Conservation (phyloP, 2,888 invertebrate genomes). For the Erannis defoliaria region DNA sequence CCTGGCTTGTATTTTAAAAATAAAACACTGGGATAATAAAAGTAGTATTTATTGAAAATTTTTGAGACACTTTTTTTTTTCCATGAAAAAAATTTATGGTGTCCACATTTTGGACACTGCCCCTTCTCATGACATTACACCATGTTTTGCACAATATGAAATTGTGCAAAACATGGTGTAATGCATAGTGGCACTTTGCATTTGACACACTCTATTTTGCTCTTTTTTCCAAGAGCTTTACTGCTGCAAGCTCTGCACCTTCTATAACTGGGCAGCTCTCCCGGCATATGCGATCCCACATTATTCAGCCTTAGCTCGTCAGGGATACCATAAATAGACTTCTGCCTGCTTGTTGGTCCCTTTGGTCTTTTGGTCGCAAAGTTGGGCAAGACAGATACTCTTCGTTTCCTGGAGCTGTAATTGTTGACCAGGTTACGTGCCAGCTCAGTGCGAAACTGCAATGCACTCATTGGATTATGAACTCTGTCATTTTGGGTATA, state of each 20-base stretch:
- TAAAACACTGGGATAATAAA: too few species aligned
- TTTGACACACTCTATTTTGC: conserved; percentile 33
- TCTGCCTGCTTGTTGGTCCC: conserved; percentile 31
- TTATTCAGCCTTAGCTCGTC: conserved; percentile 26
- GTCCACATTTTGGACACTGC: too few species aligned
- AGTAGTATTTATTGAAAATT: too few species aligned
- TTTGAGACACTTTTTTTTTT: too few species aligned
- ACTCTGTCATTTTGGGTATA: conserved; percentile 32
- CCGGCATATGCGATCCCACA: conserved; percentile 36
- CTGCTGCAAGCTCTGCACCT: conserved; percentile 38
- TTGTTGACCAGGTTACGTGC: conserved; percentile 32
- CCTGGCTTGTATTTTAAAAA: too few species aligned
- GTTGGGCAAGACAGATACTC: conserved; percentile 16
- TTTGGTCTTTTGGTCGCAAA: conserved; percentile 32
- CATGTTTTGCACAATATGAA: too few species aligned
- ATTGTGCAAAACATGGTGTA: conserved; percentile 31
- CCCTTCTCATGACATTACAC: too few species aligned
- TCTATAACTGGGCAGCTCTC: conserved; percentile 36
- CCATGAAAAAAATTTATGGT: too few species aligned
- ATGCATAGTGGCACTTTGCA: conserved; percentile 30
- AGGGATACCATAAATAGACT: conserved; percentile 34
- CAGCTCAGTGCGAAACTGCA: conserved; percentile 29
- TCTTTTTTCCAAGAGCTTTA: conserved; percentile 31
- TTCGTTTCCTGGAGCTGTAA: conserved; percentile 34
- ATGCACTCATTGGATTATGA: conserved; percentile 27